These are phyloP conservation scores for Lepidocyrtoides sp. DNA, from an alignment of 2,888 invertebrate species.

Conservation along the genomic window DNA sequence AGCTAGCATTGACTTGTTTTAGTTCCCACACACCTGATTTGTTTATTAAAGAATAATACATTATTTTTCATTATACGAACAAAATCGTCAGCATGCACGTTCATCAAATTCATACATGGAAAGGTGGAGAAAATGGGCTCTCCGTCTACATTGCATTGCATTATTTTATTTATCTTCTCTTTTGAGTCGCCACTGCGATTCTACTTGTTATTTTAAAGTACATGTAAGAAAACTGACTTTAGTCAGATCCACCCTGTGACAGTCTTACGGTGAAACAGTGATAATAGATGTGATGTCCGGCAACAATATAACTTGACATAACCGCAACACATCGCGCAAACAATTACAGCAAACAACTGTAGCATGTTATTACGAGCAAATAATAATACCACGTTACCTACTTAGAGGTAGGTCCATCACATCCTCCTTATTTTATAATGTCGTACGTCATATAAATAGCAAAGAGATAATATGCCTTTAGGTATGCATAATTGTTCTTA, in stretches of 20 bases:
- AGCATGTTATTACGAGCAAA: conserved; percentile 18
- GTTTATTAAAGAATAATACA: neutral
- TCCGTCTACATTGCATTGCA: too few relatives aligned
- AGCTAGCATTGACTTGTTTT: conserved; percentile 54
- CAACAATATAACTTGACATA: conserved; percentile 58
- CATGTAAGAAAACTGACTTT: conserved; percentile 1
- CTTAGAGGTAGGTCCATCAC: neutral
- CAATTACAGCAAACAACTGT: neutral
- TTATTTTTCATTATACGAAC: neutral
- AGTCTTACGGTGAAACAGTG: conserved; percentile 54
- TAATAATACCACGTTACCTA: neutral
- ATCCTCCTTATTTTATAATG: neutral
- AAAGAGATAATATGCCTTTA: neutral
- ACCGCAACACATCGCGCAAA: conserved; percentile 15
- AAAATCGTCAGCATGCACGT: conserved; percentile 5
- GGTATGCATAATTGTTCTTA: neutral
- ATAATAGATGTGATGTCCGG: conserved; percentile 69
- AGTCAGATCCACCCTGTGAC: conserved; percentile 48
- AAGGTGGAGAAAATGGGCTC: conserved; percentile 1
- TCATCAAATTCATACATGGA: conserved; percentile 20
- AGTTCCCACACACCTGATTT: conserved; percentile 69
- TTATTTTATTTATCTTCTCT: neutral
- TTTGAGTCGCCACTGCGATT: conserved; percentile 29
- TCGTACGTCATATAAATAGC: too few relatives aligned
- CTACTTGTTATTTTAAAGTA: neutral